phyloP scores from a whole-genome alignment of 2,113 vertebrate genomes.

The Dissostichus mawsoni region DNA sequence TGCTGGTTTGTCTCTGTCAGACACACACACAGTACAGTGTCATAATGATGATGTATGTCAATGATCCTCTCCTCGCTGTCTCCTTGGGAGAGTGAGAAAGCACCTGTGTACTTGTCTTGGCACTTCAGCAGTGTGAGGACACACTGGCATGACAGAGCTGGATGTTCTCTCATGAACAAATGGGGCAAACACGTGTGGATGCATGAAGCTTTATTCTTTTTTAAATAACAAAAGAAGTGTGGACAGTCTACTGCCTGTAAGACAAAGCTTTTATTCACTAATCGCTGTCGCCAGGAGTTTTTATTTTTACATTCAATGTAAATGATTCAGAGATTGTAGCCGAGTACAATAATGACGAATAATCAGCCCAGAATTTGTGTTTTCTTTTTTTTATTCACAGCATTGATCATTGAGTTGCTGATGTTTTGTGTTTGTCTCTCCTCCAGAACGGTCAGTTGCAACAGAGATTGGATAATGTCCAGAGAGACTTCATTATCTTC shows the following conservation, averaged over 20 bases:
- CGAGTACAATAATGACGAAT: neutral
- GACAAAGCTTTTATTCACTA: neutral
- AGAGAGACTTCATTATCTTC: constrained; percentile 97
- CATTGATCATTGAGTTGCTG: constrained; percentile 2
- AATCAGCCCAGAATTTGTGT: neutral
- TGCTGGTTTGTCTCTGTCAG: neutral
- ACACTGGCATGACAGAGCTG: constrained; percentile 11
- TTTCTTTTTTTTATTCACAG: neutral
- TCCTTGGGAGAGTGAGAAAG: constrained; percentile 45
- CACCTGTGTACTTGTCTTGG: constrained; percentile 54
- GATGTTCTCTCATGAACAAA: constrained; percentile 46
- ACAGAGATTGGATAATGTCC: constrained; percentile 91
- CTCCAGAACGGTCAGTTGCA: constrained; percentile 90
- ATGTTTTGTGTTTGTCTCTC: constrained; percentile 39
- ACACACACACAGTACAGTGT: constrained; percentile 7
- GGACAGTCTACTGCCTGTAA: neutral
- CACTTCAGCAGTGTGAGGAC: constrained; percentile 36
- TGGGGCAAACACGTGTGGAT: constrained; percentile 32
- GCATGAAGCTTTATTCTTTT: neutral
- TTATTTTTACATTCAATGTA: neutral
- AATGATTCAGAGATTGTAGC: neutral
- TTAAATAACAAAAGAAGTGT: neutral
- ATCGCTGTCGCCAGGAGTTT: neutral
- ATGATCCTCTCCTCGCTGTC: constrained; percentile 33
- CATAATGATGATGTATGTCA: constrained; percentile 39